Evolutionary conservation across 2,113 vertebrate species (phyloP), one percentile per base, ranked within the genome.

Genomic region (Ctenodactylus gundi): DNA sequence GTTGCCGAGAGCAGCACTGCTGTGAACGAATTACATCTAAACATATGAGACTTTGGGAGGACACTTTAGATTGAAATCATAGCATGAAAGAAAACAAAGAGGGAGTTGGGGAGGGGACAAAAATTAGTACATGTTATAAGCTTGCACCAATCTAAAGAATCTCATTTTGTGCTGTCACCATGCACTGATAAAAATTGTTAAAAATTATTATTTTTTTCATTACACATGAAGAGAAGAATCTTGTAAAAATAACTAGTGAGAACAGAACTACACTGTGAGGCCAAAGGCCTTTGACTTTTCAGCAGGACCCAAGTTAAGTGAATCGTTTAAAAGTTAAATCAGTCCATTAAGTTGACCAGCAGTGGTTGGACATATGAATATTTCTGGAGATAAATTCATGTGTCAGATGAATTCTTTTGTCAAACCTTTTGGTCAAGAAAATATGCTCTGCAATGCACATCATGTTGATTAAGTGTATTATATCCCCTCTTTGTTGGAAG

Each of bases 381-480:
- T 88, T 92, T n/a, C 44, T 70, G 34, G 64, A 64, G 44, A 36
- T 89, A 75, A 86, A 49, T 57, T 88, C 1, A 36, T 20, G 90
- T 83, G 31, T 93, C 36, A 88, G 76, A 83, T 65, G 85, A 84
- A 88, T 85, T 39, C 31, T 78, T 85, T 94, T 78, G 57, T 75
- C 53, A 86, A 70, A 90, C 31, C 13, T 64, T 60, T 77, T 85
- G 57, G n/a, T 41, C 65, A 21, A 76, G 87, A 93, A 93, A 85
- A 73, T 76, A 23, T 23, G 7, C 73, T 75, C 8, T 76, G 3
- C 23, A 90, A 49, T 34, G 15, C 3, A 60, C 1, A 87, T 10
- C 8, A 18, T 64, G 4, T 62, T 75, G 65, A 53, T 49, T 83
- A 58, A 21, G 68, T 93, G 31, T 55, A 73, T 64, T 78, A 49